Base-by-base conservation (phyloP, 2,888 invertebrate genomes). In the Drosophila paramelanica region DNA sequence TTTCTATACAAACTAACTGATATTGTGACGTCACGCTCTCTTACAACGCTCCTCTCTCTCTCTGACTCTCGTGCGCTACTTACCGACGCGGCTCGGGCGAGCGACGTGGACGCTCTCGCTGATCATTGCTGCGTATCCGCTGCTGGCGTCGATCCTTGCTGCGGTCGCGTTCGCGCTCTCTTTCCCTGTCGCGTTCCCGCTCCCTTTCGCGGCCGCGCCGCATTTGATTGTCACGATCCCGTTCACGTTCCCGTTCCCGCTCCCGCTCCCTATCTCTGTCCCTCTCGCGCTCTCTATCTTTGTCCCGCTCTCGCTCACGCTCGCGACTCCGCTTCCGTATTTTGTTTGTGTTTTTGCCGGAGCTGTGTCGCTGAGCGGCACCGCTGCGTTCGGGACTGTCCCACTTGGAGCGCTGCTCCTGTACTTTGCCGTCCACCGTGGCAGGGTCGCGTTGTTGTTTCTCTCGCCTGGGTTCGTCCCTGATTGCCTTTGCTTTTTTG, bases 401-500 rank as follows among this genome's bases (percentile, higher is more conserved):
- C 91, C 91, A 91, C 49, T 89, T 91, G 6, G 91, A 91, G 41
- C 84, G 85, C 52, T 77, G 83, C 38, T 87, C 76, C 36, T 79
- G 77, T 31, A 69, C 61, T 20, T 64, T 82, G 47, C n/a, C 65
- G 13, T 47, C 67, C 17, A 55, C 10, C 7, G 31, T n/a, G 5
- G 31, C 43, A 10, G 39, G 0, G 23, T 53, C 67, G 3, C 58
- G 73, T 20, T 64, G 49, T 31, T 39, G 55, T 31, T 60, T 49
- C 4, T 42, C 13, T 68, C 45, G 13, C 39, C 39, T n/a, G 23
- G 31, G 39, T 67, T 20, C 20, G 10, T 58, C 31, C 20, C 47
- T 58, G 10, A 45, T 39, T 31, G 38, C 31, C 38, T 53, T 56
- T 0, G 33, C 7, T 57, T 49, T 67, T 46, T 56, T 56, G 47